Evolutionary conservation across 2,113 vertebrate species (phyloP).

Genomic region (Lampris incognitus): DNA sequence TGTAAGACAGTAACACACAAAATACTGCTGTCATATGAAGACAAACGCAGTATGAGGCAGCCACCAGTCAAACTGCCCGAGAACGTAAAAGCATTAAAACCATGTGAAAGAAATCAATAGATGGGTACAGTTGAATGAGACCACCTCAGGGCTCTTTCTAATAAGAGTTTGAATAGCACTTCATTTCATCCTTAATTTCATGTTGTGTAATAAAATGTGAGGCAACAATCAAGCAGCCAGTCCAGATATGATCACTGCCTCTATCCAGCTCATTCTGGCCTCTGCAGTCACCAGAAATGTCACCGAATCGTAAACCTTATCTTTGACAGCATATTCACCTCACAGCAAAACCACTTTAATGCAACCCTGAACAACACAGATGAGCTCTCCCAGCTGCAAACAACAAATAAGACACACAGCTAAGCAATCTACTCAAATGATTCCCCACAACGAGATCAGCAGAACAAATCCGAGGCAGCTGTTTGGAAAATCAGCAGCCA

Average conservation of each 20-base stretch:
- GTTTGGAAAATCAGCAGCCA: too few species aligned
- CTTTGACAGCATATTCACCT: background rate
- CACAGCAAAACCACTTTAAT: background rate
- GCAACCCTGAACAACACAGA: too few species aligned
- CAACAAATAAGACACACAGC: too few species aligned
- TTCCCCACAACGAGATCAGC: too few species aligned
- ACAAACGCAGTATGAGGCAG: background rate
- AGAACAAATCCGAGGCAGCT: too few species aligned
- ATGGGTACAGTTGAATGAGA: background rate
- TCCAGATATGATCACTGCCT: background rate
- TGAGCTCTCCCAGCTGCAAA: too few species aligned
- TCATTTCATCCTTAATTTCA: conserved; percentile 26
- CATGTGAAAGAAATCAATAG: conserved; percentile 1
- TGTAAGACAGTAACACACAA: background rate
- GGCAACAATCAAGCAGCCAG: conserved; percentile 23
- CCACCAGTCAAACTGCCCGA: conserved; percentile 1
- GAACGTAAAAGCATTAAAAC: background rate
- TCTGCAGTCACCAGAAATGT: conserved; percentile 14
- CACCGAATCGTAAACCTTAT: background rate
- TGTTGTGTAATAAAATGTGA: conserved; percentile 38
- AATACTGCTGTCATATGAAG: conserved; percentile 7
- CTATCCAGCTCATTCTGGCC: background rate
- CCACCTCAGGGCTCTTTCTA: background rate
- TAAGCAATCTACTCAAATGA: too few species aligned
- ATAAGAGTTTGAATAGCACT: conserved; percentile 20